Conservation (phyloP, 2,113 vertebrate genomes). For the Hemiscyllium ocellatum region DNA sequence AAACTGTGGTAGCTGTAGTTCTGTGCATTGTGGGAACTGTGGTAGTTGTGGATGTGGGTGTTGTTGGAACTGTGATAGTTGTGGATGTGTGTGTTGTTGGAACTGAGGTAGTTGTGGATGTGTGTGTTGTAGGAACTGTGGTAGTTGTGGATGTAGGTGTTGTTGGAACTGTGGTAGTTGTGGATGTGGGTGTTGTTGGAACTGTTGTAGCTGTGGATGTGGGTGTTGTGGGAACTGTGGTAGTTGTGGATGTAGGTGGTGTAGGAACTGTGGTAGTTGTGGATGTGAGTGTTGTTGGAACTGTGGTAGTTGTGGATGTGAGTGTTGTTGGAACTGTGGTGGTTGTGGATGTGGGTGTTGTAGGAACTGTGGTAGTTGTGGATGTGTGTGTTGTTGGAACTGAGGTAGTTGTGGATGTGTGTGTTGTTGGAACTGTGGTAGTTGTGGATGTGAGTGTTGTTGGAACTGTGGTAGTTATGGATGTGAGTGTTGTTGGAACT, state of each 20-base stretch:
- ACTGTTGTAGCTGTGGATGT: background rate
- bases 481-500: background rate
- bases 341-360: background rate
- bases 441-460: background rate
- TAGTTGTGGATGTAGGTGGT: background rate
- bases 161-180: background rate
- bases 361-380: background rate
- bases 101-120: background rate
- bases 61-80: background rate
- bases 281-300: background rate
- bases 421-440: background rate
- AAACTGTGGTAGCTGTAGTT: background rate
- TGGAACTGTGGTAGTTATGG: background rate
- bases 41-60: background rate
- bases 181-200: background rate
- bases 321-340: background rate
- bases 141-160: background rate
- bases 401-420: background rate
- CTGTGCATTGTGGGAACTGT: background rate
- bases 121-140: background rate
- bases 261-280: background rate
- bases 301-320: background rate
- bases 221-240: background rate
- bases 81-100: background rate
- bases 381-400: background rate